Evolutionary conservation across 2,888 invertebrate genomes (phyloP).

Genomic region (Phoenoteleia sp.): DNA sequence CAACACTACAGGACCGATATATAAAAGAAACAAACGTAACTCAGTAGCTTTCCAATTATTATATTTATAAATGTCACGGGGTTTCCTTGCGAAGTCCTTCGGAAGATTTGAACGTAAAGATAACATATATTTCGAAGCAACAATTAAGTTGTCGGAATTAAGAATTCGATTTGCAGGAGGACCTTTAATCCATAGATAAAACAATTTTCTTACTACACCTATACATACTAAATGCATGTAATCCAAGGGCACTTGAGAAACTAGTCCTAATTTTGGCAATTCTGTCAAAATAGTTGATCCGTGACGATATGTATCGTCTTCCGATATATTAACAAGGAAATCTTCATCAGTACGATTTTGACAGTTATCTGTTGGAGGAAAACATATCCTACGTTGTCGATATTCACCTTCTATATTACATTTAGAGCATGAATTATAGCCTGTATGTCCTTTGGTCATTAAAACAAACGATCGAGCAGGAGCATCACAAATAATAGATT

Average conservation of each 20-base stretch:
- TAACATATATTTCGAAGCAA: background rate
- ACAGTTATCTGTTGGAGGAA: slow-evolving; percentile 29
- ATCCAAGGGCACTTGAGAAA: slow-evolving; percentile 56
- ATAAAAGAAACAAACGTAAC: background rate
- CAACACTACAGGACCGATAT: background rate
- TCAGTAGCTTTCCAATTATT: background rate
- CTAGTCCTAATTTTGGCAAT: slow-evolving; percentile 12
- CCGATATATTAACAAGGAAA: background rate
- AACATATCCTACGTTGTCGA: background rate
- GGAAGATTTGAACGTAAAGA: background rate
- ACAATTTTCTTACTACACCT: slow-evolving; percentile 16
- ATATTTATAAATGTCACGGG: background rate
- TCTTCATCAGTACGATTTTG: slow-evolving; percentile 45
- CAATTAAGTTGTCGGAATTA: background rate
- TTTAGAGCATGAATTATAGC: slow-evolving; percentile 69
- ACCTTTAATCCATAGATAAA: background rate
- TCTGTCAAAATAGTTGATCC: background rate
- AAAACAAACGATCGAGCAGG: slow-evolving; percentile 68
- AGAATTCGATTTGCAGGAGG: background rate
- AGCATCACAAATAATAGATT: slow-evolving; percentile 71
- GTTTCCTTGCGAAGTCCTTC: background rate
- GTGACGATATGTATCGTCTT: slow-evolving; percentile 48
- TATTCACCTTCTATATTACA: slow-evolving; percentile 61
- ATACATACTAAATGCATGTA: slow-evolving; percentile 65
- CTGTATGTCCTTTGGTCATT: slow-evolving; percentile 69